Evolutionary conservation across 2,113 vertebrate genomes (phyloP).

Genomic region (Xiphophorus hellerii): DNA sequence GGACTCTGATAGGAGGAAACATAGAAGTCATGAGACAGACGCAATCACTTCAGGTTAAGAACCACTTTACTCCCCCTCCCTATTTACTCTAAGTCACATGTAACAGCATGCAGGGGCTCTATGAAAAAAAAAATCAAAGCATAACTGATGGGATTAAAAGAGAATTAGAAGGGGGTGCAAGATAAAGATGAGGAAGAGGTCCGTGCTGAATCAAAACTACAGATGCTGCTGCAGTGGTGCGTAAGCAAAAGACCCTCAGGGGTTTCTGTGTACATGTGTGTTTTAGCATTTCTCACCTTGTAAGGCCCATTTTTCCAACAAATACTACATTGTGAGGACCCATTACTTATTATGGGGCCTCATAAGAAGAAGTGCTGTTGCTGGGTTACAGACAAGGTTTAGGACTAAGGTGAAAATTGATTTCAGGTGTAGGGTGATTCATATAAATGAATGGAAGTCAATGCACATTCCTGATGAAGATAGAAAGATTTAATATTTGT

Average conservation of each 20-base stretch:
- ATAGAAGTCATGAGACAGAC: not conserved
- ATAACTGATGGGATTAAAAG: conserved; percentile 55
- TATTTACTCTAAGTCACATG: conserved; percentile 1
- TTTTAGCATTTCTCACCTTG: too few relatives aligned
- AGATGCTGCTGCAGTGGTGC: not conserved
- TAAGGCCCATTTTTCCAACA: too few relatives aligned
- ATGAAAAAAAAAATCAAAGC: conserved; percentile 19
- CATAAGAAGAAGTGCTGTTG: too few relatives aligned
- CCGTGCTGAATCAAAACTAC: conserved; percentile 18
- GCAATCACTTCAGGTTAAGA: not conserved
- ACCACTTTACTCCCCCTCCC: not conserved
- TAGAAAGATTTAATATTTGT: too few relatives aligned
- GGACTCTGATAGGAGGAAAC: conserved; percentile 84
- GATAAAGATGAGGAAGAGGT: conserved; percentile 14
- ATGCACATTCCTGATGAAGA: too few relatives aligned
- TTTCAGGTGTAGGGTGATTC: too few relatives aligned
- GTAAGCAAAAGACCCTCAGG: not conserved
- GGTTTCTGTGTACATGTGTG: not conserved
- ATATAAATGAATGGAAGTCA: too few relatives aligned
- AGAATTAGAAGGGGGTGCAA: conserved; percentile 32
- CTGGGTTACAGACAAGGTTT: too few relatives aligned
- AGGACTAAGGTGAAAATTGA: too few relatives aligned
- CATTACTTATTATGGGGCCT: too few relatives aligned
- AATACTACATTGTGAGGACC: too few relatives aligned
- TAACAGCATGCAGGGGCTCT: not conserved